These are phyloP conservation scores for Linyphia triangularis DNA, from an alignment of 2,888 invertebrate genomes.

Conservation along the genomic window DNA sequence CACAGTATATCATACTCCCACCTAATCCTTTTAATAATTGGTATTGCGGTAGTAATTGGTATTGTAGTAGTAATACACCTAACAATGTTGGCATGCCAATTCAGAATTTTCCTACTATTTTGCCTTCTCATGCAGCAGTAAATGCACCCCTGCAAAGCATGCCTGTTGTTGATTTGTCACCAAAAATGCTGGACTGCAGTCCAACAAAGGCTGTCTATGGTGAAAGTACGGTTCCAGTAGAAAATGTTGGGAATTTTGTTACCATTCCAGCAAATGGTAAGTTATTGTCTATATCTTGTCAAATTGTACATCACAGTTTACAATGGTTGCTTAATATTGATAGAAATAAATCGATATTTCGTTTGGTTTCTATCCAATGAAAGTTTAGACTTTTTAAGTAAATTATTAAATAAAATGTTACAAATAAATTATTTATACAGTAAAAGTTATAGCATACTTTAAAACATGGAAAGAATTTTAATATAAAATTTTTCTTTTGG, in stretches of 20 bases:
- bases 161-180: background rate
- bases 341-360: too few relatives aligned
- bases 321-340: too few relatives aligned
- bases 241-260: slow-evolving; percentile 3
- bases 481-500: too few relatives aligned
- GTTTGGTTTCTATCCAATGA: too few relatives aligned
- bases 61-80: background rate
- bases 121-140: background rate
- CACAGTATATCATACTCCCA: background rate
- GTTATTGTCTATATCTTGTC: background rate
- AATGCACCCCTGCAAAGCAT: background rate
- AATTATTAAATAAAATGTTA: too few relatives aligned
- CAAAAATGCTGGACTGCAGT: slow-evolving; percentile 4
- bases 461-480: too few relatives aligned
- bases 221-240: background rate
- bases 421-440: too few relatives aligned
- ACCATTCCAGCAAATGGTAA: slow-evolving; percentile 17
- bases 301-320: too few relatives aligned
- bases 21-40: background rate
- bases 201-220: background rate
- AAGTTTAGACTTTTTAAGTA: too few relatives aligned
- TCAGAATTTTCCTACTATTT: background rate
- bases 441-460: too few relatives aligned
- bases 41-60: background rate
- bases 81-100: slow-evolving; percentile 8